A percentile compares a stretch with the other conserved stretches of the same genome.
These are phyloP conservation scores for Anas flavirostris DNA, from an alignment of 2,797 vertebrate species.

Conservation along the genomic window DNA sequence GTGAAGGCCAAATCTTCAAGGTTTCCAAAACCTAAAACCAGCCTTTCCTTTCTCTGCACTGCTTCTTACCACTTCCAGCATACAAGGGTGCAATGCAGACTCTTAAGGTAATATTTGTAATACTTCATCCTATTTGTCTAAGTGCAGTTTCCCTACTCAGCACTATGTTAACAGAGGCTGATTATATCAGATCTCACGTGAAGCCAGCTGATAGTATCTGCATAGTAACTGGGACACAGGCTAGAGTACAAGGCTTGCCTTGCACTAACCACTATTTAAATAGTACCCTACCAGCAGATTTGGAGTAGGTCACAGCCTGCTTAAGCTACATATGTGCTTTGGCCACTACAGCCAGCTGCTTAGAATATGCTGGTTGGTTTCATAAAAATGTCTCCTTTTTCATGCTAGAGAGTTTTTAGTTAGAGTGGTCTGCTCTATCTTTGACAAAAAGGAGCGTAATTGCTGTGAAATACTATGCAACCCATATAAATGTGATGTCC, in stretches of 20 bases:
- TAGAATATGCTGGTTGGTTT: neutral
- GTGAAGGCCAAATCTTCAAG: neutral
- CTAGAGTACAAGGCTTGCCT: neutral
- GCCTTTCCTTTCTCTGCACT: neutral
- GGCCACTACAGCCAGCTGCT: neutral
- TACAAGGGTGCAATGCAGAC: neutral
- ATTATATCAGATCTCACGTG: neutral
- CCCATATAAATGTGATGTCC: constrained; percentile 41
- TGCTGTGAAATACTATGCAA: constrained; percentile 23
- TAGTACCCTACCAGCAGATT: neutral
- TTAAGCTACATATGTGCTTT: neutral
- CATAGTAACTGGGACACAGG: neutral
- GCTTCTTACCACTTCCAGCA: neutral
- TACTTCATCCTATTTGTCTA: neutral
- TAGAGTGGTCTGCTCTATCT: neutral
- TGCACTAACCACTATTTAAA: neutral
- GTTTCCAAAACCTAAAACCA: neutral
- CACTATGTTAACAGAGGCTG: neutral
- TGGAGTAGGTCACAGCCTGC: neutral
- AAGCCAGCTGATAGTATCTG: neutral
- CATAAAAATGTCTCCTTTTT: neutral
- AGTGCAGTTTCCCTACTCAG: neutral
- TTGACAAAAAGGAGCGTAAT: constrained; percentile 48
- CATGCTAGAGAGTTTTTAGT: neutral
- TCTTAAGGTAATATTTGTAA: neutral